Percentiles rank a stretch among this genome's conserved stretches.
These are phyloP conservation scores for Dendrocopos noguchii DNA, from an alignment of 2,113 vertebrate genomes.

Conservation along the genomic window DNA sequence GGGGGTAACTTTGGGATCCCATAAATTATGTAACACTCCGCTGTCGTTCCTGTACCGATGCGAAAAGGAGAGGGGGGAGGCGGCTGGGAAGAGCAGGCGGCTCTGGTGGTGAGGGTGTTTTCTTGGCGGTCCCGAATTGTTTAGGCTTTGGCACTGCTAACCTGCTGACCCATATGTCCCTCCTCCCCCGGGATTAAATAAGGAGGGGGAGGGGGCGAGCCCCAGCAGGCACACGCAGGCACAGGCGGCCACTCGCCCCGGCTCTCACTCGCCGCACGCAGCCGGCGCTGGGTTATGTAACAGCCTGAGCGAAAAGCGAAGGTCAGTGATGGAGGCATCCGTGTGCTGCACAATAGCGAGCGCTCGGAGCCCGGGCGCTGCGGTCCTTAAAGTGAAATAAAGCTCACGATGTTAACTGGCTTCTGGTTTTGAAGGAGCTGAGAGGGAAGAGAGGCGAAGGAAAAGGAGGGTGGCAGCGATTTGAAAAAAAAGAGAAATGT, in stretches of 20 bases:
- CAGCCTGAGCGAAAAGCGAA: slow-evolving; percentile 66
- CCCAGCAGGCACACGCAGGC: slow-evolving; percentile 38
- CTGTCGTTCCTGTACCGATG: neutral
- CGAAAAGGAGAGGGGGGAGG: neutral
- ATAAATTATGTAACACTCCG: slow-evolving; percentile 69
- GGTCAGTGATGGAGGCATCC: slow-evolving; percentile 75
- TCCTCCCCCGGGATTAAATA: neutral
- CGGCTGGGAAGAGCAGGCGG: neutral
- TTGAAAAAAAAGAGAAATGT: slow-evolving; percentile 24
- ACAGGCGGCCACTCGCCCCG: neutral
- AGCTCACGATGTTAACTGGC: neutral
- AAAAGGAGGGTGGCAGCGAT: neutral
- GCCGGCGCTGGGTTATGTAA: slow-evolving; percentile 78
- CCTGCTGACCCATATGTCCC: slow-evolving; percentile 75
- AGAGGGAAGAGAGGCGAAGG: neutral
- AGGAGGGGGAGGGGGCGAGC: neutral
- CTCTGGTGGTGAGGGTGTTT: neutral
- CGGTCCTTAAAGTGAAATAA: neutral
- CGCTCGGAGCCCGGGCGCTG: slow-evolving; percentile 38
- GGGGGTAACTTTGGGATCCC: slow-evolving; percentile 62
- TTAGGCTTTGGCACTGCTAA: slow-evolving; percentile 57
- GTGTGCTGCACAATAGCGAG: slow-evolving; percentile 56
- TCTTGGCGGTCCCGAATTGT: neutral
- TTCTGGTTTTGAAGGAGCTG: neutral
- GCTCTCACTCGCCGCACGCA: slow-evolving; percentile 37